These are phyloP conservation scores for Cololabis saira DNA, from an alignment of 2,113 vertebrate genomes.

Conservation along the genomic window DNA sequence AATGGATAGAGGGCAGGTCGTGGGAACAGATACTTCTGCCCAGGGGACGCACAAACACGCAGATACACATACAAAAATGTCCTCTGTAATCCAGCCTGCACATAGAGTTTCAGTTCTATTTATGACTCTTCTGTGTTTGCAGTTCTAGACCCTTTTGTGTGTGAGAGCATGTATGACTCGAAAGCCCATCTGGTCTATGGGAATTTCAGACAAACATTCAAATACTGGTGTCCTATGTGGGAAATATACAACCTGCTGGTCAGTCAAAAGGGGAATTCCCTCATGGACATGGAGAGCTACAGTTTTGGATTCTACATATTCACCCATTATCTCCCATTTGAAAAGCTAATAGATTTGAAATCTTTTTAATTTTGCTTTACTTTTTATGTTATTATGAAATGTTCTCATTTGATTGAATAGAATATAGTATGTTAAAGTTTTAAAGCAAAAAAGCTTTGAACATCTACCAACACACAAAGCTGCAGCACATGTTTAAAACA, in stretches of 20 bases:
- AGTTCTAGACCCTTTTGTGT: constrained; percentile 52
- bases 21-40: constrained; percentile 75
- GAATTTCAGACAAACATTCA: constrained; percentile 59
- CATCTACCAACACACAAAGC: too few relatives aligned
- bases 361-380: too few relatives aligned
- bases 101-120: constrained; percentile 67
- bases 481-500: too few relatives aligned
- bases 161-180: constrained; percentile 34
- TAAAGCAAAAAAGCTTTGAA: too few relatives aligned
- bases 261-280: constrained; percentile 48
- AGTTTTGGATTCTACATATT: background rate
- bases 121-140: constrained; percentile 65
- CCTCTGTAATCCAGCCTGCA: constrained; percentile 53
- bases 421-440: too few relatives aligned
- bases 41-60: constrained; percentile 58
- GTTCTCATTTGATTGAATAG: too few relatives aligned
- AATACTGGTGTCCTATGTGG: constrained; percentile 50
- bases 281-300: constrained; percentile 2
- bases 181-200: constrained; percentile 59
- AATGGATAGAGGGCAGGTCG: constrained; percentile 68
- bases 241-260: constrained; percentile 50
- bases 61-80: constrained; percentile 49
- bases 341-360: background rate
- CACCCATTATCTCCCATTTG: background rate
- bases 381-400: too few relatives aligned